Conservation (phyloP, 2,797 vertebrate species). For the Florisuga fusca region DNA sequence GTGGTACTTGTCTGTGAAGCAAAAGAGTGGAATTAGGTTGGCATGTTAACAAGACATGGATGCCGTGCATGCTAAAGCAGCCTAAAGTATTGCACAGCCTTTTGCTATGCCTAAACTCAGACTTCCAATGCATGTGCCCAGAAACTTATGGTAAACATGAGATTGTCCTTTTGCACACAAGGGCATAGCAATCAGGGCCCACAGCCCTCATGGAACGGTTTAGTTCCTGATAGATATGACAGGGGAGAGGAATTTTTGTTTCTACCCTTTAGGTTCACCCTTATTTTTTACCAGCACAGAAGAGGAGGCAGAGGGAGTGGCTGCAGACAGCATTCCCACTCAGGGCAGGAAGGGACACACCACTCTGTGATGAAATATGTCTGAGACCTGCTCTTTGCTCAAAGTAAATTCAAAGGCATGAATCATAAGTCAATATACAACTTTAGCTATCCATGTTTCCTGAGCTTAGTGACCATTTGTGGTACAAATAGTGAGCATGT, state of each 20-base stretch:
- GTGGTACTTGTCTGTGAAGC: slow-evolving; percentile 67
- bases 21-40: slow-evolving; percentile 72
- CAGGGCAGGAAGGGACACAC: background rate
- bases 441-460: background rate
- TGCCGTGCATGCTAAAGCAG: slow-evolving; percentile 25
- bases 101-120: background rate
- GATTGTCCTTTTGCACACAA: accelerated
- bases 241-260: background rate
- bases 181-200: background rate
- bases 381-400: background rate
- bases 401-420: accelerated
- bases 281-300: background rate
- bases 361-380: accelerated
- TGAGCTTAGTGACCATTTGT: background rate
- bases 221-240: accelerated
- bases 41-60: slow-evolving; percentile 47
- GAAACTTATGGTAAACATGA: background rate
- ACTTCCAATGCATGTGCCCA: background rate
- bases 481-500: background rate
- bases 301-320: background rate
- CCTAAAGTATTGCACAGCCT: background rate
- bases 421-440: accelerated
- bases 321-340: background rate
- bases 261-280: background rate
- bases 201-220: accelerated